Base-by-base conservation (phyloP, 1,140 invertebrate genomes). In the Teleogryllus occipitalis region DNA sequence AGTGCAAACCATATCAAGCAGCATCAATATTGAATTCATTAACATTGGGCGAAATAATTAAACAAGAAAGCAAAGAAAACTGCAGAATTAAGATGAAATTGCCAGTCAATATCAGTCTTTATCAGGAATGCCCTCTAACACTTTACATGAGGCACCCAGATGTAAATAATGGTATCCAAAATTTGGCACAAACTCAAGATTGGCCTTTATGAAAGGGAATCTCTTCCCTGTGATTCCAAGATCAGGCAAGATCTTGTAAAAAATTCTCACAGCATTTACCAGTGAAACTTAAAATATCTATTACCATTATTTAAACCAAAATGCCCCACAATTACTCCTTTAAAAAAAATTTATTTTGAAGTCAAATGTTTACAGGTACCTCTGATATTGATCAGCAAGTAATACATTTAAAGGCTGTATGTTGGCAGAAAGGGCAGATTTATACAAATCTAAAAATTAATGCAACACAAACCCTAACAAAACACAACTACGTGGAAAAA, bases 1-100 rank as follows among this genome's bases (percentile, higher is more conserved):
- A 65, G 54, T 14, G 54, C 54, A 65, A 65, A 65, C 18, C 18
- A 14, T 65, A 65, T 65, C 54, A 65, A 65, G 54, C 54, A 65
- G 54, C 54, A 65, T 65, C 54, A 65, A 65, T 65, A 65, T 65
- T 65, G 54, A 65, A 65, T 65, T 65, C 54, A 65, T 65, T 18
- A 65, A 65, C 54, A 65, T 65, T 39, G 27, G 54, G 18, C 10
- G 54, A 65, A 65, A 65, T 18, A 65, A 65, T 65, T 65, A 65
- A 65, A 65, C 54, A 65, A 65, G 54, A 65, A 65, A 65, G 54
- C 54, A 65, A 65, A 65, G 54, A 65, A 65, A 65, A 65, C 7
- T 10, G 54, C 54, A 65, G 54, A 65, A 39, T 39, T 39, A 39
- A 14, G 54, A 65, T 18, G 18, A 14, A 65, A 14, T 65, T 65